A percentile compares a stretch with the other conserved stretches of the same genome.
Conservation (phyloP, 2,888 invertebrate species). For the Phasia obesa region DNA sequence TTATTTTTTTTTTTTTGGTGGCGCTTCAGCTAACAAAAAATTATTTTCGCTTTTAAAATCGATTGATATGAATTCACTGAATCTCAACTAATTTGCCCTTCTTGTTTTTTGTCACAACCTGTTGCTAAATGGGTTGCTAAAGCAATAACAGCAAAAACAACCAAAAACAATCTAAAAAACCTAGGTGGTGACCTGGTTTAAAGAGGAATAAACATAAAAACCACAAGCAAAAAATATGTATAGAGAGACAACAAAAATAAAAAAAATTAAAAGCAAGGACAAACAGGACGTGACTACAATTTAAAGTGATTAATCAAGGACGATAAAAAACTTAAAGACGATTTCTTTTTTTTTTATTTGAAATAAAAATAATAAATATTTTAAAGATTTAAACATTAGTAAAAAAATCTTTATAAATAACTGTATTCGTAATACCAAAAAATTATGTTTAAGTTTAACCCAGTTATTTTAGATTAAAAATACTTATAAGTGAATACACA, state of each 20-base stretch:
- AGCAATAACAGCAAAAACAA: constrained; percentile 13
- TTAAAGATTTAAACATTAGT: too few relatives aligned
- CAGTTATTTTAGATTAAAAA: constrained; percentile 12
- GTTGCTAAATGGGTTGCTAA: constrained; percentile 53
- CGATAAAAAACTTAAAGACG: not conserved
- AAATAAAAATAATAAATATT: too few relatives aligned
- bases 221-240: constrained; percentile 20
- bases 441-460: too few relatives aligned
- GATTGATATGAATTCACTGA: constrained; percentile 34
- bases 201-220: constrained; percentile 4
- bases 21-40: not conserved
- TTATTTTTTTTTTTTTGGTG: not conserved
- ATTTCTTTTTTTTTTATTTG: not conserved
- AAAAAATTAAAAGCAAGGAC: constrained; percentile 9
- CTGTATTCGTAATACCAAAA: too few relatives aligned
- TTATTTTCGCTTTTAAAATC: constrained; percentile 28
- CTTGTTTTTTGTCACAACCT: constrained; percentile 32
- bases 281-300: not conserved
- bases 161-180: constrained; percentile 21
- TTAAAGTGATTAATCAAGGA: constrained; percentile 51
- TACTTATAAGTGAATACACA: not conserved
- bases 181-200: constrained; percentile 59
- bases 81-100: constrained; percentile 55
- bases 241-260: constrained; percentile 26
- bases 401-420: too few relatives aligned